Evolutionary conservation across 2,888 invertebrate genomes (phyloP).

Genomic region (Leptopilina myrica): DNA sequence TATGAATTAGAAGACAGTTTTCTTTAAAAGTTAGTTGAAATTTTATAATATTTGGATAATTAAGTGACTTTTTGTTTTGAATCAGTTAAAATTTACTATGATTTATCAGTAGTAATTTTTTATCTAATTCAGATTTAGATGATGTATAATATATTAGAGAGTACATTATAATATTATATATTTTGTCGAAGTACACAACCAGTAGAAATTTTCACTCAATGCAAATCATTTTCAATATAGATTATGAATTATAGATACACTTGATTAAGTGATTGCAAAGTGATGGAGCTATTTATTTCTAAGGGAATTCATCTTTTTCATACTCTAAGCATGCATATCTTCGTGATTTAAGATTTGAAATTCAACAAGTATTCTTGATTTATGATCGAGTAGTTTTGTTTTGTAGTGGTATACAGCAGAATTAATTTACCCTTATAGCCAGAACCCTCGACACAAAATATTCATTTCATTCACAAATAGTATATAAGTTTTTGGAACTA

Average conservation of each 20-base stretch:
- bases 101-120: too few species aligned
- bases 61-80: too few species aligned
- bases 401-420: not conserved
- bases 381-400: not conserved
- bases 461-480: not conserved
- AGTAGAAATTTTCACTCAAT: not conserved
- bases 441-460: not conserved
- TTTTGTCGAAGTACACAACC: too few species aligned
- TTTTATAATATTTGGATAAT: too few species aligned
- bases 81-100: too few species aligned
- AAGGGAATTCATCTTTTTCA: not conserved
- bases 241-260: not conserved
- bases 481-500: not conserved
- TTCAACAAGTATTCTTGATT: slow-evolving; percentile 34
- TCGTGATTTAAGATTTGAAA: slow-evolving; percentile 10
- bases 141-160: too few species aligned
- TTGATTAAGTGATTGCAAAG: too few species aligned
- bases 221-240: not conserved
- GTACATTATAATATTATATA: too few species aligned
- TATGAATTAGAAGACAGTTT: too few species aligned
- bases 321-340: not conserved
- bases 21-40: too few species aligned
- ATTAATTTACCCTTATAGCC: not conserved
- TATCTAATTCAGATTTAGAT: too few species aligned
- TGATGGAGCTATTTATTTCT: not conserved